These are phyloP conservation scores for Physocephala rufipes DNA, from an alignment of 2,888 invertebrate species.

Conservation along the genomic window DNA sequence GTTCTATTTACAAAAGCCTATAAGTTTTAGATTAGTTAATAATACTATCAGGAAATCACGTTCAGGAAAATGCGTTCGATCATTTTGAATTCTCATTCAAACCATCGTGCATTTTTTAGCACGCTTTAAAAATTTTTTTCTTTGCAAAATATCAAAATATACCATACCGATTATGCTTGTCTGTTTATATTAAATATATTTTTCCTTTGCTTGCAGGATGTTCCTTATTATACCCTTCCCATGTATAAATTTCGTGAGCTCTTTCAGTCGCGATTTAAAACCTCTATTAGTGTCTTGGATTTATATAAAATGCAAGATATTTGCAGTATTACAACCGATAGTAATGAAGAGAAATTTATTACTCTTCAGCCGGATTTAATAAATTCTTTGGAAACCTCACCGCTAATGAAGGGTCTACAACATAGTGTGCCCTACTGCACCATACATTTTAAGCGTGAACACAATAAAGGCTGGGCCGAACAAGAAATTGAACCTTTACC, in stretches of 20 bases:
- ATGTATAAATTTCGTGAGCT: constrained; percentile 84
- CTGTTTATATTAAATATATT: too few relatives aligned
- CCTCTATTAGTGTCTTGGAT: constrained; percentile 75
- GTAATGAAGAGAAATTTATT: constrained; percentile 76
- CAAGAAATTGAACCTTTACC: constrained; percentile 75
- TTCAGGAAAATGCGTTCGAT: too few relatives aligned
- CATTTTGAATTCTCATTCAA: too few relatives aligned
- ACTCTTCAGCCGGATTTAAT: constrained; percentile 73
- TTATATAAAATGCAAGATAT: constrained; percentile 79
- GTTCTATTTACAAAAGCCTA: too few relatives aligned
- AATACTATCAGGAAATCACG: too few relatives aligned
- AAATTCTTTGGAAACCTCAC: constrained; percentile 67
- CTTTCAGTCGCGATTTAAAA: constrained; percentile 81
- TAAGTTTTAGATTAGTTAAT: too few relatives aligned
- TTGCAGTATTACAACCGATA: constrained; percentile 77
- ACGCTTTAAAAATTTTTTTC: too few relatives aligned
- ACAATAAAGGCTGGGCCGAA: constrained; percentile 80
- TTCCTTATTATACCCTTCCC: constrained; percentile 78
- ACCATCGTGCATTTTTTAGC: too few relatives aligned
- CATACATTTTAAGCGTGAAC: constrained; percentile 70
- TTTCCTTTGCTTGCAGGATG: constrained; percentile 68
- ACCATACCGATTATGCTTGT: too few relatives aligned
- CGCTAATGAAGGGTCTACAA: constrained; percentile 66
- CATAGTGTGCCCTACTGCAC: constrained; percentile 72
- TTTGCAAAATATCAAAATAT: too few relatives aligned